A percentile compares a stretch with the other conserved stretches of the same genome.
These are phyloP conservation scores for Musca vetustissima DNA, from an alignment of 1,140 invertebrate species.

Conservation along the genomic window DNA sequence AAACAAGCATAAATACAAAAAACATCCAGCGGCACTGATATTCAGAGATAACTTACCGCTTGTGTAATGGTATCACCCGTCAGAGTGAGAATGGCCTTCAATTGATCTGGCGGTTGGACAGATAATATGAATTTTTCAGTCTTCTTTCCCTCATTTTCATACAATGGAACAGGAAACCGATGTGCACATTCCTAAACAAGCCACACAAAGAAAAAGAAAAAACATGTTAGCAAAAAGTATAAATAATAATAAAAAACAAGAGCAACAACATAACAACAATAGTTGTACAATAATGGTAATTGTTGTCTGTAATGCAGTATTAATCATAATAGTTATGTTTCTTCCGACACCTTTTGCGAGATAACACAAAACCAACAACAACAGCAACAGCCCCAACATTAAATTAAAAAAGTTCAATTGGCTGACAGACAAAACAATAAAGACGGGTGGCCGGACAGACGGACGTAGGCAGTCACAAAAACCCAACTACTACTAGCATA, in stretches of 20 bases:
- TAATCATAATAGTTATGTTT: too few species aligned
- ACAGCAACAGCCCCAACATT: too few species aligned
- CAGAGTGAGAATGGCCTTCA: slow-evolving; percentile 88
- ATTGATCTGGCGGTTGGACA: slow-evolving; percentile 74
- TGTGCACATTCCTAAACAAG: slow-evolving; percentile 77
- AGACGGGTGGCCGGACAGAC: background rate
- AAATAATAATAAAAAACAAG: too few species aligned
- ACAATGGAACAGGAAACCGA: slow-evolving; percentile 79
- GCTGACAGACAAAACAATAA: background rate
- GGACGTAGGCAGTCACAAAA: background rate
- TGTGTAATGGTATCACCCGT: slow-evolving; percentile 89
- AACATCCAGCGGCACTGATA: too few species aligned
- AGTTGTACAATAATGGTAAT: background rate
- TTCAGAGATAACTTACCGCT: slow-evolving; percentile 66
- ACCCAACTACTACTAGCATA: background rate
- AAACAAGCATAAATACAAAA: background rate
- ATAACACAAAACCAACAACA: too few species aligned
- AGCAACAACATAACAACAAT: slow-evolving; percentile 24
- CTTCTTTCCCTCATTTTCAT: slow-evolving; percentile 81
- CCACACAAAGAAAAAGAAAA: slow-evolving; percentile 25
- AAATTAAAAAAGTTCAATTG: too few species aligned
- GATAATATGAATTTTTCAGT: slow-evolving; percentile 87
- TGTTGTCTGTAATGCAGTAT: too few species aligned
- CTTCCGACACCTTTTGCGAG: too few species aligned
- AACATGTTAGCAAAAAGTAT: slow-evolving; percentile 10